Conservation (phyloP, 2,888 invertebrate genomes). For the Oxytorus armatus region DNA sequence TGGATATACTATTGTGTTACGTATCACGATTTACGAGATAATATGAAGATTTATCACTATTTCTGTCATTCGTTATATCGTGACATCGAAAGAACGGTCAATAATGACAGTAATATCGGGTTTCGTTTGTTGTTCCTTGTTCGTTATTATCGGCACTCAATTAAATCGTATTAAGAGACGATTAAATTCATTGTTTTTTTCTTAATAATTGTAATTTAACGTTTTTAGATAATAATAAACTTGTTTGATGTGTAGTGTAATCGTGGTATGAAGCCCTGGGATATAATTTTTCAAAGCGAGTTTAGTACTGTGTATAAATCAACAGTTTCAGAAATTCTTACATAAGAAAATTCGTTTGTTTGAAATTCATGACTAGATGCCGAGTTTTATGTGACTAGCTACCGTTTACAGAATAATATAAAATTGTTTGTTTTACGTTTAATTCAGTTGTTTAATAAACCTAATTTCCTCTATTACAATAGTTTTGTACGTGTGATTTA, state of each 20-base stretch:
- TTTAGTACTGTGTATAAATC: background rate
- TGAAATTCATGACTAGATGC: background rate
- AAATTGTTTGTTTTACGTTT: background rate
- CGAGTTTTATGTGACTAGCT: background rate
- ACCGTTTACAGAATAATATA: background rate
- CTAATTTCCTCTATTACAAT: slow-evolving; percentile 41
- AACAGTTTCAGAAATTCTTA: no score
- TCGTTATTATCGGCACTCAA: slow-evolving; percentile 36
- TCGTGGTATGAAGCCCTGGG: background rate
- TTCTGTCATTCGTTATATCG: slow-evolving; percentile 32
- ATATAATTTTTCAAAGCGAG: no score
- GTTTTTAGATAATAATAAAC: background rate
- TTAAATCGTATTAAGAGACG: slow-evolving; percentile 30
- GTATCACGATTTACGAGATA: slow-evolving; percentile 10
- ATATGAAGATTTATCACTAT: slow-evolving; percentile 22
- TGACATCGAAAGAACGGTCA: slow-evolving; percentile 43
- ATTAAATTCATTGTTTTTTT: slow-evolving; percentile 26
- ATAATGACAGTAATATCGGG: slow-evolving; percentile 51
- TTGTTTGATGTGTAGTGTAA: background rate
- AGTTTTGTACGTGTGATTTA: slow-evolving; percentile 62
- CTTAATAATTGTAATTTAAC: background rate
- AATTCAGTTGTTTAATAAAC: slow-evolving; percentile 23
- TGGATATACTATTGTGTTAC: slow-evolving; percentile 5
- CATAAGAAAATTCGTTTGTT: background rate
- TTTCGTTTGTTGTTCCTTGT: slow-evolving; percentile 58